These are phyloP conservation scores for Platysteira castanea DNA, from an alignment of 2,113 vertebrate species.

Conservation along the genomic window DNA sequence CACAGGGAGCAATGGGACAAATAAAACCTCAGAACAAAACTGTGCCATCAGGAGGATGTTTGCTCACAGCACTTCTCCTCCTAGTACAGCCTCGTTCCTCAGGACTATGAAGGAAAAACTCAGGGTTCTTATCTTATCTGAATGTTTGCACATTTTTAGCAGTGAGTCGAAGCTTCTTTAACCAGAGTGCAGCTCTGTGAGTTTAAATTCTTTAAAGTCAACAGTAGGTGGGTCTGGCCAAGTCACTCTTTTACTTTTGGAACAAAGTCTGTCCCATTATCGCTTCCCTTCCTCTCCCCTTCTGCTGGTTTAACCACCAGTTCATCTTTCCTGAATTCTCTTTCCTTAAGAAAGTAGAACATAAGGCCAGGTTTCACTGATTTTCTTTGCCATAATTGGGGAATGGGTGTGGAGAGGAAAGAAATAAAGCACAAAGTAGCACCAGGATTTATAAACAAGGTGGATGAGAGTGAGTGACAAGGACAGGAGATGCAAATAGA, in stretches of 20 bases:
- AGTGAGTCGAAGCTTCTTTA: background rate
- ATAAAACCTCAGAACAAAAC: background rate
- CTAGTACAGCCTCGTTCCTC: background rate
- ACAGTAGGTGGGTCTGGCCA: background rate
- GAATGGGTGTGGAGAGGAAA: background rate
- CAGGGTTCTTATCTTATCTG: slow-evolving; percentile 6
- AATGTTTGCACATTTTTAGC: slow-evolving; percentile 14
- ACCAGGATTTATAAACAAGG: background rate
- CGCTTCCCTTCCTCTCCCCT: background rate
- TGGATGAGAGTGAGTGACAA: background rate
- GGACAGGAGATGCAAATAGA: background rate
- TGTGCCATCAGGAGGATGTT: background rate
- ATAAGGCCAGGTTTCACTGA: background rate
- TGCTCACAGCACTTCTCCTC: background rate
- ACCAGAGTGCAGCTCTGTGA: background rate
- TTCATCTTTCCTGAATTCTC: background rate
- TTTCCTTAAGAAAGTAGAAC: background rate
- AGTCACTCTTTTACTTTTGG: background rate
- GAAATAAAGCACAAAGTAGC: background rate
- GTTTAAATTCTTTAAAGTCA: background rate
- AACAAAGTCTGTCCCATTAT: background rate
- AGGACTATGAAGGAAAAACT: background rate
- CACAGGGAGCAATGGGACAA: background rate
- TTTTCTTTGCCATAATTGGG: background rate
- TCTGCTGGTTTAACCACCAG: background rate